phyloP scores from a whole-genome alignment of 2,113 vertebrate species.

The Oncorhynchus masou region DNA sequence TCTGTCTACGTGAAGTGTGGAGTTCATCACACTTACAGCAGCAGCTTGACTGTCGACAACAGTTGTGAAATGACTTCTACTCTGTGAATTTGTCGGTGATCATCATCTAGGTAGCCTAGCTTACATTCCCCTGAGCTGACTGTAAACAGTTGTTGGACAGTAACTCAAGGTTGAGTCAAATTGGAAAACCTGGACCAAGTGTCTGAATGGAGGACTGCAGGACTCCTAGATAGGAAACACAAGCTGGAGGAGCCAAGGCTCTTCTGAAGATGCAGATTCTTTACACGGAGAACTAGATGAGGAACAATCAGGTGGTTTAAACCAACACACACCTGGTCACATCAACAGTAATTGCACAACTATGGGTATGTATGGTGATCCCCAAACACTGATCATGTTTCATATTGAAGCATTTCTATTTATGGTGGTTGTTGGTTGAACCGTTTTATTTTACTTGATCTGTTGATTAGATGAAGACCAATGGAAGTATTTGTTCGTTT shows the following conservation, averaged over 20 bases:
- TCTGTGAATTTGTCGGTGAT: background rate
- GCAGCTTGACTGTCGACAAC: background rate
- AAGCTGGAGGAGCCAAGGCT: slow-evolving; percentile 64
- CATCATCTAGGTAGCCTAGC: background rate
- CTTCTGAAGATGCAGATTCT: slow-evolving; percentile 60
- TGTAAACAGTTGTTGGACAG: too few relatives aligned
- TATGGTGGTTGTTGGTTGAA: too few relatives aligned
- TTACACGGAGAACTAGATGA: slow-evolving; percentile 59
- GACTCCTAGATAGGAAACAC: slow-evolving; percentile 66
- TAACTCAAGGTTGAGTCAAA: background rate
- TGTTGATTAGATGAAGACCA: too few relatives aligned
- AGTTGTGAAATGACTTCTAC: slow-evolving; percentile 4
- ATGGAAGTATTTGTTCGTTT: too few relatives aligned
- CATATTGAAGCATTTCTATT: too few relatives aligned
- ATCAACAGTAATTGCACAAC: background rate
- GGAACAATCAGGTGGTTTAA: slow-evolving; percentile 64
- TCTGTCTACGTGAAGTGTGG: too few relatives aligned
- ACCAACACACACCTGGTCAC: background rate
- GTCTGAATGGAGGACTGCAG: slow-evolving; percentile 1
- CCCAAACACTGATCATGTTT: background rate
- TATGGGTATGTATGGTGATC: background rate
- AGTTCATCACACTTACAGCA: too few relatives aligned
- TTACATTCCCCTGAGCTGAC: too few relatives aligned
- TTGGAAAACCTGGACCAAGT: background rate
- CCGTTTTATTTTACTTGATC: too few relatives aligned